Evolutionary conservation across 2,797 vertebrate species (phyloP), one percentile per base, ranked within the genome.

Genomic region (Enoplosus armatus): DNA sequence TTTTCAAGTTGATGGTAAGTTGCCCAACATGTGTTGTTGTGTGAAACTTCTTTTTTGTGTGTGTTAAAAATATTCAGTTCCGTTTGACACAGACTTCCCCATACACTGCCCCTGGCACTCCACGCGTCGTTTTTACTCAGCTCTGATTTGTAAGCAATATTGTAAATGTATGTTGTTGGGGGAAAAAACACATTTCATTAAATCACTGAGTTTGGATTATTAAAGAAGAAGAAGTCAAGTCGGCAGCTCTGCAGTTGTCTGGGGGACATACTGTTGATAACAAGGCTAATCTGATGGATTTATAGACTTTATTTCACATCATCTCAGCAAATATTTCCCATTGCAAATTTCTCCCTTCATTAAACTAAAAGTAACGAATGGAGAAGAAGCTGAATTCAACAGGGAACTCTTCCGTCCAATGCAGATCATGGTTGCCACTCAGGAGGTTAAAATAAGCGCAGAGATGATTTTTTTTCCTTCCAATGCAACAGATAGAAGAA

Each of bases 1-100:
- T 93, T 95, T 95, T 81, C 96, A 94, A 95, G 96, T 96, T 91
- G 94, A 95, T 92, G 98, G 98, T 99, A 95, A 99, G 98, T 98
- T 94, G 6, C 1, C 20, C 14, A 12, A 29, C 45, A 22, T 26
- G 2, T 45, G 15, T 56, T 68, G 48, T 65, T 47, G 5, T 59
- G 31, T 48, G 2, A 65, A 87, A 89, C 39, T 70, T 65, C n/a
- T 8, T 56, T 12, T 8, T 55, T 63, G 8, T 18, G 18, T 15
- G 14, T 45, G 1, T 60, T 24, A 14, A 18, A 58, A 58, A 71
- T 26, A 26, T n/a, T 35, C 7, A 27, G 2, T 12, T 72, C 0
- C 51, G 33, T 16, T 63, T 29, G 6, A 10, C 35, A 2, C 33
- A 24, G 8, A 69, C 33, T 45, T 27, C 4, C 2, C 7, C 33